Base-by-base conservation (phyloP, 1,140 invertebrate species). In the Zelostemma sp. region DNA sequence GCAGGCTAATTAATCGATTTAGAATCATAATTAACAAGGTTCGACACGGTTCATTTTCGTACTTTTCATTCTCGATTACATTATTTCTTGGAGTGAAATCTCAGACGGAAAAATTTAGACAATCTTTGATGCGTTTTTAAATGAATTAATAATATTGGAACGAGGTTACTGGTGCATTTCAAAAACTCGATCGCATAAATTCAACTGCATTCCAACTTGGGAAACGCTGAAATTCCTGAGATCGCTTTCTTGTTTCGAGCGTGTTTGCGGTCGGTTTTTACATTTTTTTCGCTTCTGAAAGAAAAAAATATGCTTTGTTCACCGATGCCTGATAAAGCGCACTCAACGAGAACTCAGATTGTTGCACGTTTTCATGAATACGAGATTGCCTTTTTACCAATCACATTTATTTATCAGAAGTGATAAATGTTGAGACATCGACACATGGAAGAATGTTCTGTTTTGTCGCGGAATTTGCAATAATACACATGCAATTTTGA, bases 341-440 rank as follows among this genome's bases (percentile, higher is more conserved):
- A 35, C 11, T n/a, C 33, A 35, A 9, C 6, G 6, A 6, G 33
- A 35, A 35, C n/a, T 35, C 3, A 35, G 33, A 6, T 35, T n/a
- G 33, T 2, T 35, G 33, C 33, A 35, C 33, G 11, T 35, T 35
- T 35, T 35, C 2, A 35, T 2, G n/a, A 35, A 35, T n/a, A 35
- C 33, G 33, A 35, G 33, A 35, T 35, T 35, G 2, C 11, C 11
- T 35, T 35, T 35, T 35, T 35, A 35, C 3, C 33, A 35, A 35
- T 35, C 33, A n/a, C 21, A 35, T 1, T 35, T 35, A 35, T 35
- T 35, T 35, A 35, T 35, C 33, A n/a, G 33, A 35, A n/a, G 33
- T 9, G 33, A 35, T 35, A 35, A 35, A 35, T 35, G 33, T 35
- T 35, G 33, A 35, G 33, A 35, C 33, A 35, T 28, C 33, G 33